A percentile compares a stretch with the other conserved stretches of the same genome.
These are phyloP conservation scores for Chironomus striatipennis DNA, from an alignment of 1,140 invertebrate genomes.

Conservation along the genomic window DNA sequence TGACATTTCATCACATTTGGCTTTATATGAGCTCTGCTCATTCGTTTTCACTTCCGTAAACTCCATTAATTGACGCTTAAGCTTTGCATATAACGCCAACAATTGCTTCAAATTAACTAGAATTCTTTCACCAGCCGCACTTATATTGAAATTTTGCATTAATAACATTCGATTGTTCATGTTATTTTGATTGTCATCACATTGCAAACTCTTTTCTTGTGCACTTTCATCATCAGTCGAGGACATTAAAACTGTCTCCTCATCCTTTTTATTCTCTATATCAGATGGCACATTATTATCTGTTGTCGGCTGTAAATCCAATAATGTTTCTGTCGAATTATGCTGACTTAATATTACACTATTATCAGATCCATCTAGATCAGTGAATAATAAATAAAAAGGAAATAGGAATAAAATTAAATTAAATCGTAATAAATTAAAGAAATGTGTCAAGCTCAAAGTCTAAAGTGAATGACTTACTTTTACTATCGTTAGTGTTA, in stretches of 20 bases:
- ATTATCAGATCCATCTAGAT: conserved; percentile 26
- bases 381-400: no score
- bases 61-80: conserved; percentile 2
- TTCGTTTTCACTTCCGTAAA: not conserved
- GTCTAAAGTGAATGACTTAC: conserved; percentile 26
- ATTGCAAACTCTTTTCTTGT: conserved; percentile 3
- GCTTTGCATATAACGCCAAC: conserved; percentile 2
- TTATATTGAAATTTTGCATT: not conserved
- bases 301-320: not conserved
- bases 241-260: conserved; percentile 11
- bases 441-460: no score
- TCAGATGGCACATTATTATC: conserved; percentile 22
- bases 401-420: conserved; percentile 1
- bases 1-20: conserved; percentile 18
- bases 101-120: conserved; percentile 15
- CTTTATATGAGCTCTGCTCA: conserved; percentile 19
- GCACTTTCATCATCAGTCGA: not conserved
- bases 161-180: conserved; percentile 7
- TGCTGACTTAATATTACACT: not conserved
- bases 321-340: not conserved
- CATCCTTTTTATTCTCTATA: conserved; percentile 18
- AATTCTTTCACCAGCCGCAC: not conserved
- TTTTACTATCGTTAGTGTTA: conserved; percentile 34
- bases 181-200: conserved; percentile 16
- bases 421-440: conserved; percentile 24